Base-by-base conservation (phyloP, 1,140 invertebrate species). In the Glomeris maerens region DNA sequence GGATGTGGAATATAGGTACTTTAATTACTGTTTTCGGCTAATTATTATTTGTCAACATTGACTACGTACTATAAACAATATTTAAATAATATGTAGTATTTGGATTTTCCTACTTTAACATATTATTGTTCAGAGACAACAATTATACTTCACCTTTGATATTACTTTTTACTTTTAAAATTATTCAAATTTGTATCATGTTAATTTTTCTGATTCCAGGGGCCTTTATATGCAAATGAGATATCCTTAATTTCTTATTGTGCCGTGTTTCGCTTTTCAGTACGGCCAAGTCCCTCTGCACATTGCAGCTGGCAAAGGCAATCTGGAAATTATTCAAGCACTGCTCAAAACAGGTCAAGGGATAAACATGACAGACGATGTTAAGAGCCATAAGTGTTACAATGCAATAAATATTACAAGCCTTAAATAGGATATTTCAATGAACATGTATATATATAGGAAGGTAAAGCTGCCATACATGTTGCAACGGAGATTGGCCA, bases 241-340 rank as follows among this genome's bases (percentile, higher is more conserved):
- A 14, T 17, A 10, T 38, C 14, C 27, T 52, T 21, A 55, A 10
- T 29, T 28, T 14, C 23, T 46, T 26, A 47, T 29, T 27, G 23
- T 42, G 23, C 23, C 7, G 3, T 17, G 14, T 5, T 47, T 1
- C 52, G 54, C 54, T 59, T 65, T 64, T 20, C 61, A 85, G 83
- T 77, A 75, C 64, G 81, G 80, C 10, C 73, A 76, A 51, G 83
- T 80, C 10, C 71, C 80, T 0, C 66, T 85, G 20, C 84, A 87
- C 60, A 72, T 84, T 59, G 81, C 82, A 10, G 79, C 79, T 41
- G 78, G 75, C 50, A 73, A 78, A 53, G 82, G 82, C 22, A 80
- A 83, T 57, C 72, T 74, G 49, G 78, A 82, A 26, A 81, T 83
- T 45, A 70, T 83, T 21, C 77, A 81, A 55, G 72, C 74, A 39